Evolutionary conservation across 2,797 vertebrate species (phyloP), one percentile per base, ranked within the genome.

Genomic region (Ambastaia sidthimunki): DNA sequence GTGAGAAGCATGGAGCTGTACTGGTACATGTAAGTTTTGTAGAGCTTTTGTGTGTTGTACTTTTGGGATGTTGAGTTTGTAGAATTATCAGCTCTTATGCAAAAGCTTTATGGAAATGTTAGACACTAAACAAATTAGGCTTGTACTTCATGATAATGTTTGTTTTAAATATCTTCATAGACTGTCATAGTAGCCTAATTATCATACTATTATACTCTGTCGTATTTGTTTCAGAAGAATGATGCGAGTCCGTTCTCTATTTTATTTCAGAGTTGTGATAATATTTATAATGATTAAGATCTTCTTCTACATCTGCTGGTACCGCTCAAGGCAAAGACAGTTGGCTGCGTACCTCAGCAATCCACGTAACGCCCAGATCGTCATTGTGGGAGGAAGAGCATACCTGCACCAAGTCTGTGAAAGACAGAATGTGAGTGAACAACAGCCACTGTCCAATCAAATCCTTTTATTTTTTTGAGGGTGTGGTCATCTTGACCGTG

Each of bases 261-360:
- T 57, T 31, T 4, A 78, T 71, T 55, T 59, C 86, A 96, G 95
- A 93, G 94, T 96, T 72, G 95, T 96, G 54, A 95, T 96, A 71
- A 91, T 95, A 86, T 96, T 95, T 89, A 95, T 96, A 85, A 93
- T 95, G 82, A 93, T 95, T 84, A 96, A 96, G 90, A 95, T 96
- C 80, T 95, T 95, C 88, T 96, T 96, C 89, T 96, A 96, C 74
- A 93, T 96, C 69, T 96, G 95, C 91, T 96, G 95, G 95, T 96
- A 96, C 74, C 94, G 95, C 41, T 95, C 95, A 4, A 93, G 94
- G 77, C 95, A 96, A 85, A 91, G 95, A 77, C 95, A 96, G n/a
- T 91, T 96, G 60, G 94, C 94, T 9, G 94, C 95, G 0, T 95
- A 95, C 89, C 92, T 95, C 84, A 95, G 93, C 86, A 95, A 95